phyloP scores from a whole-genome alignment of 2,797 vertebrate species.

The Chanos chanos region DNA sequence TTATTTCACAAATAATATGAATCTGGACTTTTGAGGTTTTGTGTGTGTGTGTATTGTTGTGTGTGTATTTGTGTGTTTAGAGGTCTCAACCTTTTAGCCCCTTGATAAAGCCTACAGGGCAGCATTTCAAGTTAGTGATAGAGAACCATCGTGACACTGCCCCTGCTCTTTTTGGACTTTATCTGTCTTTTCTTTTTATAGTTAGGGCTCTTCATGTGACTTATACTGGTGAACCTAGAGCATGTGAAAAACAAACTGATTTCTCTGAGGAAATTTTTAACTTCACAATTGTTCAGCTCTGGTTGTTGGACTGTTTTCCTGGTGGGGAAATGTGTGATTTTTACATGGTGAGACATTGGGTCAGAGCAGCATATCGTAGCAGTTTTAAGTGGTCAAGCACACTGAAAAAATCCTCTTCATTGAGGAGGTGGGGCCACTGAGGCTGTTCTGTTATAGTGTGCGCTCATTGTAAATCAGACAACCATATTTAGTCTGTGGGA shows the following conservation, averaged over 20 bases:
- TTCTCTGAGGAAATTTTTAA: constrained; percentile 22
- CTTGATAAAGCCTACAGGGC: constrained; percentile 42
- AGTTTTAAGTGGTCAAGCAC: constrained; percentile 50
- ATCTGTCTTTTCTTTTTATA: constrained; percentile 70
- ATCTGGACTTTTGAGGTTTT: too few species aligned
- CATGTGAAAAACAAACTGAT: constrained; percentile 64
- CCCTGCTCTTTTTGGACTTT: constrained; percentile 60
- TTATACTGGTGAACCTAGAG: constrained; percentile 55
- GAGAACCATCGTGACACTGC: constrained; percentile 70
- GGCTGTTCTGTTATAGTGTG: constrained; percentile 53
- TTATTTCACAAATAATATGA: too few species aligned
- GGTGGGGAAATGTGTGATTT: constrained; percentile 26
- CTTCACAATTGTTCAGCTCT: constrained; percentile 28
- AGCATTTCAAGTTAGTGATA: constrained; percentile 61
- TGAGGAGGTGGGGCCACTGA: constrained; percentile 34
- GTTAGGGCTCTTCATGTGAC: constrained; percentile 70
- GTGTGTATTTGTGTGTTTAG: background rate
- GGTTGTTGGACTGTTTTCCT: background rate
- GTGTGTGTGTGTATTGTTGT: background rate
- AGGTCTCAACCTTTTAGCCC: constrained; percentile 43
- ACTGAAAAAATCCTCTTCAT: constrained; percentile 34
- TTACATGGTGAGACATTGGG: constrained; percentile 47
- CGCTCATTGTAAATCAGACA: constrained; percentile 66
- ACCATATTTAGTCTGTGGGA: constrained; percentile 76
- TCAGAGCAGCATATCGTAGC: constrained; percentile 61